phyloP scores from a whole-genome alignment of 2,113 vertebrate genomes.

The Eublepharis macularius region DNA sequence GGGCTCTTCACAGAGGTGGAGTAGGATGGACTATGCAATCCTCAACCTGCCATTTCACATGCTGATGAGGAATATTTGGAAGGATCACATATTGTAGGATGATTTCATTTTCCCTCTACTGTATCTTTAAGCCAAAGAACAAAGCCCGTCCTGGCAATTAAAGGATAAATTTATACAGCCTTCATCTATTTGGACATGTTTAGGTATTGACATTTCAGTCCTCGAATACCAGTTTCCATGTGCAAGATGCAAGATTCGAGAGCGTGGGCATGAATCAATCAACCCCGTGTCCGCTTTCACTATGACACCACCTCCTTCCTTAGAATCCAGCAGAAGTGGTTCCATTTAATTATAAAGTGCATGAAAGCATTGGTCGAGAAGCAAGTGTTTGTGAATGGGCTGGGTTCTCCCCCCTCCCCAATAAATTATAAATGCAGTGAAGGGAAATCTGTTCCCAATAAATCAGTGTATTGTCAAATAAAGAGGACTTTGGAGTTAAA shows the following conservation, averaged over 20 bases:
- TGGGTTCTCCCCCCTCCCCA: background rate
- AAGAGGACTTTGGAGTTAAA: background rate
- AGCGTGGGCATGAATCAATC: background rate
- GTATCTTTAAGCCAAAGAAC: too few species aligned
- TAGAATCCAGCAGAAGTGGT: background rate
- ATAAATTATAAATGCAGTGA: slow-evolving; percentile 29
- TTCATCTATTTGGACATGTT: background rate
- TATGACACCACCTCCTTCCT: background rate
- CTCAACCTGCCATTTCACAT: too few species aligned
- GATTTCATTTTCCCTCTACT: too few species aligned
- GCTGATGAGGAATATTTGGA: too few species aligned
- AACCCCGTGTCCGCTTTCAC: background rate
- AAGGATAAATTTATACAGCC: too few species aligned
- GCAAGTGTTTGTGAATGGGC: background rate
- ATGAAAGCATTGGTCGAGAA: background rate
- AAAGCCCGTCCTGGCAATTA: too few species aligned
- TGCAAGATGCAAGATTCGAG: too few species aligned
- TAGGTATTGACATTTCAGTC: background rate
- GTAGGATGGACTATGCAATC: too few species aligned
- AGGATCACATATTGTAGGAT: too few species aligned
- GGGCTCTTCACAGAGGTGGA: too few species aligned
- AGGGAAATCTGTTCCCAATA: fast-evolving
- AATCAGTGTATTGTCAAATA: background rate
- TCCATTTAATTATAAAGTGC: background rate
- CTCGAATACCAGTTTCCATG: background rate